A percentile compares a stretch with the other conserved stretches of the same genome.
These are phyloP conservation scores for Caenorhabditis latens DNA, from an alignment of 1,140 invertebrate species.

Conservation along the genomic window DNA sequence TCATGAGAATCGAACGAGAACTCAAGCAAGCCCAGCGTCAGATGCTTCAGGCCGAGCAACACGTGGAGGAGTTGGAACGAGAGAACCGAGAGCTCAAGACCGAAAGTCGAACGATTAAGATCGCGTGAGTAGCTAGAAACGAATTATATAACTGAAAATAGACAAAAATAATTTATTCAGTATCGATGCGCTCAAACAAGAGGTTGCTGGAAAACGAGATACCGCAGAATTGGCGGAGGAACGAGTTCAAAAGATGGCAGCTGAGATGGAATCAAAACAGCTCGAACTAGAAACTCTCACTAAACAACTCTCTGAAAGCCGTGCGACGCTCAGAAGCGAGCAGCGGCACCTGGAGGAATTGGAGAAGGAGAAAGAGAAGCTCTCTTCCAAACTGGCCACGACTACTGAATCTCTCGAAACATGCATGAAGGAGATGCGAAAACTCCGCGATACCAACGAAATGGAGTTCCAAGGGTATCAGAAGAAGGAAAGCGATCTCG, in stretches of 20 bases:
- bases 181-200: neutral
- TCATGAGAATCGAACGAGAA: conserved; percentile 27
- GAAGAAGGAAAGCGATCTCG: neutral
- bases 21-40: neutral
- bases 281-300: neutral
- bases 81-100: neutral
- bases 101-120: neutral
- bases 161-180: neutral
- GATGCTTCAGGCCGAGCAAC: neutral
- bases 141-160: too few relatives aligned
- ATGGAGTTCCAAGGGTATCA: neutral
- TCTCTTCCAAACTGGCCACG: neutral
- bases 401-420: neutral
- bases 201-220: neutral
- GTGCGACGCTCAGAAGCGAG: neutral
- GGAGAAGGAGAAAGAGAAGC: neutral
- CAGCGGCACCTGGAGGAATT: neutral
- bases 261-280: neutral
- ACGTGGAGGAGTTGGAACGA: neutral
- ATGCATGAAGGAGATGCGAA: neutral
- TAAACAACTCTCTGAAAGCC: neutral
- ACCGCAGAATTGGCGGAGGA: neutral
- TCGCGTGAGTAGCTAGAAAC: neutral
- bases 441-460: neutral
- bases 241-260: neutral